phyloP scores from a whole-genome alignment of 2,888 invertebrate genomes.

The Pomacea canaliculata region DNA sequence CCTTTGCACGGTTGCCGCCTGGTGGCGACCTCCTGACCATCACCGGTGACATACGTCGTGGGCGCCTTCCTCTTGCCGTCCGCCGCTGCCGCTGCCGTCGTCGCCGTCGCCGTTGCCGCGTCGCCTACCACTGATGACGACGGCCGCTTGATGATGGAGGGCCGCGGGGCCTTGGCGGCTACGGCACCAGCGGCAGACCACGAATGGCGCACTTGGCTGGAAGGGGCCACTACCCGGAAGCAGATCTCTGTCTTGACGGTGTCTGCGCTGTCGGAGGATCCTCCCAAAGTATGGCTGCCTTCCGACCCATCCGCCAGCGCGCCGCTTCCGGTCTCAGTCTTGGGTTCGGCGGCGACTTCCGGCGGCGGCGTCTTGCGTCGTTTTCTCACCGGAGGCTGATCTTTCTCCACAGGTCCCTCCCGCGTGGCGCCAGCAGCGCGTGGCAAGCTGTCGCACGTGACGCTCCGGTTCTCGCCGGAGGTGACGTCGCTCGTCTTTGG shows the following conservation, averaged over 20 bases:
- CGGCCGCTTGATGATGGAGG: neutral
- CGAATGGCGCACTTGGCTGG: too few species aligned
- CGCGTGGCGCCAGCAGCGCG: neutral
- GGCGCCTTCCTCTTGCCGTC: conserved; percentile 6
- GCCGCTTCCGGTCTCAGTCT: neutral
- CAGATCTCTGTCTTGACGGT: conserved; percentile 16
- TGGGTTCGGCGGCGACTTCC: neutral
- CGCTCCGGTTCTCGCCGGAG: neutral
- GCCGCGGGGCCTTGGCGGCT: too few species aligned
- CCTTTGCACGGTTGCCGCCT: neutral
- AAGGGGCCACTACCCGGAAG: too few species aligned
- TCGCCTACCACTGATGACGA: neutral
- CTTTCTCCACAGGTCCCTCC: too few species aligned
- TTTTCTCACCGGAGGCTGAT: too few species aligned
- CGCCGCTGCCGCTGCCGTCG: neutral
- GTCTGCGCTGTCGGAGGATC: conserved; percentile 12
- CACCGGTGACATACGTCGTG: too few species aligned
- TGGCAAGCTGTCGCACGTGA: neutral
- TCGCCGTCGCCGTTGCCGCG: neutral
- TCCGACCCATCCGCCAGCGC: conserved; percentile 4
- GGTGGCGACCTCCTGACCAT: neutral
- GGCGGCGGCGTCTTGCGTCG: neutral
- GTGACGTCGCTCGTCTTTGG: neutral
- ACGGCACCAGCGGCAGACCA: too few species aligned
- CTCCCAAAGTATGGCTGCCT: conserved; percentile 8